Conservation (phyloP, 1,140 invertebrate genomes). For the Eueides isabella region DNA sequence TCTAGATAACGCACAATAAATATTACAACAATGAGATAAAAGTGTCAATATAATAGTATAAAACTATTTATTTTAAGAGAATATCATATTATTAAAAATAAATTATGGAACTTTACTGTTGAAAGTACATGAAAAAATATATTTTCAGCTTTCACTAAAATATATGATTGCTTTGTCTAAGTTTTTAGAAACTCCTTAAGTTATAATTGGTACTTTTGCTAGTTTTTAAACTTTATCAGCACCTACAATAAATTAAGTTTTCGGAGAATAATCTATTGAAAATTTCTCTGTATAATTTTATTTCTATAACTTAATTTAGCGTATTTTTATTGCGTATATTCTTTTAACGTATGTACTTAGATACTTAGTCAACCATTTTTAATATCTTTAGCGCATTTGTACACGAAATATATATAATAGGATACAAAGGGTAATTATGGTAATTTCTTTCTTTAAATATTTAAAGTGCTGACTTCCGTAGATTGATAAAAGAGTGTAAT, state of each 20-base stretch:
- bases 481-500: constrained; percentile 67
- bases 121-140: too few relatives aligned
- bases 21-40: constrained; percentile 36
- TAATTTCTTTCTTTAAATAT: constrained; percentile 54
- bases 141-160: too few relatives aligned
- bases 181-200: too few relatives aligned
- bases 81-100: neutral
- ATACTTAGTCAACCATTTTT: neutral
- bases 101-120: too few relatives aligned
- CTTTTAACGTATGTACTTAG: neutral
- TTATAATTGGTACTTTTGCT: too few relatives aligned
- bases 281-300: too few relatives aligned
- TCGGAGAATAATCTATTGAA: too few relatives aligned
- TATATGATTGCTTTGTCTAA: too few relatives aligned
- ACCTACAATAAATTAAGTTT: too few relatives aligned
- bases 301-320: too few relatives aligned
- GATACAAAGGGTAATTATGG: constrained; percentile 45
- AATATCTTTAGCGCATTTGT: constrained; percentile 27
- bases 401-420: constrained; percentile 35
- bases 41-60: constrained; percentile 18
- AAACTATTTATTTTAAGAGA: neutral
- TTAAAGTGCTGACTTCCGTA: constrained; percentile 63
- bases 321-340: neutral
- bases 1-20: constrained; percentile 29
- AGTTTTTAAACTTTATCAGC: too few relatives aligned